phyloP scores from a whole-genome alignment of 1,140 invertebrate genomes.

The Drosophila saltans region DNA sequence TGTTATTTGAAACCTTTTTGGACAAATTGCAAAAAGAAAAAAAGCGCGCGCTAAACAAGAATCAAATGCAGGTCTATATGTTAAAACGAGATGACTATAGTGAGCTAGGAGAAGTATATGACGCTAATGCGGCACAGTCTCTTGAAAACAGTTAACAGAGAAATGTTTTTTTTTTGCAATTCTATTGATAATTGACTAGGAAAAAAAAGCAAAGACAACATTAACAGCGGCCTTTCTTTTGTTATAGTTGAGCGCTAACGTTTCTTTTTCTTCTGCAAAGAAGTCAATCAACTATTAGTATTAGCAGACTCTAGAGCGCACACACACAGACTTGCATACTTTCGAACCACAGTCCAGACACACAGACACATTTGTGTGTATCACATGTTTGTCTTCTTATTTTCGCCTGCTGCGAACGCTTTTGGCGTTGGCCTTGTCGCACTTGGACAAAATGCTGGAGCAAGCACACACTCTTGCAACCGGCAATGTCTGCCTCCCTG shows the following conservation, averaged over 20 bases:
- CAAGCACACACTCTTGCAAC: conserved; percentile 41
- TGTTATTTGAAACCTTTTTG: conserved; percentile 26
- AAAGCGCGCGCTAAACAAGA: conserved; percentile 64
- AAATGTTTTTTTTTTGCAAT: conserved; percentile 33
- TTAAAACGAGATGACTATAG: conserved; percentile 74
- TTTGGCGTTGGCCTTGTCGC: conserved; percentile 82
- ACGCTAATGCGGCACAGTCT: conserved; percentile 51
- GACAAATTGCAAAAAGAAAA: conserved; percentile 38
- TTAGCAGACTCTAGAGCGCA: conserved; percentile 57
- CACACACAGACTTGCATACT: conserved; percentile 33
- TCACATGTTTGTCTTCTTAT: conserved; percentile 82
- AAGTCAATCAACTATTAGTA: conserved; percentile 73
- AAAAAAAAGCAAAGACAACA: conserved; percentile 35
- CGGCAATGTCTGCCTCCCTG: conserved; percentile 66
- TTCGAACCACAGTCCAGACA: conserved; percentile 31
- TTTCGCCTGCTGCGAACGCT: conserved; percentile 71
- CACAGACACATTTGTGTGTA: conserved; percentile 64
- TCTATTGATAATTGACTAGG: conserved; percentile 44
- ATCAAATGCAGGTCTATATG: conserved; percentile 44
- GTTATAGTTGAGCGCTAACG: background rate
- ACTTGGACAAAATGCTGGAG: conserved; percentile 71
- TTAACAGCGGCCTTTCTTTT: conserved; percentile 44
- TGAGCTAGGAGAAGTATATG: conserved; percentile 16
- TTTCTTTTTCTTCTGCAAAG: conserved; percentile 45
- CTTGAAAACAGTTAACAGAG: conserved; percentile 48